A percentile compares a stretch with the other conserved stretches of the same genome.
These are phyloP conservation scores for Xiphophorus maculatus DNA, from an alignment of 2,113 vertebrate species.

Conservation along the genomic window DNA sequence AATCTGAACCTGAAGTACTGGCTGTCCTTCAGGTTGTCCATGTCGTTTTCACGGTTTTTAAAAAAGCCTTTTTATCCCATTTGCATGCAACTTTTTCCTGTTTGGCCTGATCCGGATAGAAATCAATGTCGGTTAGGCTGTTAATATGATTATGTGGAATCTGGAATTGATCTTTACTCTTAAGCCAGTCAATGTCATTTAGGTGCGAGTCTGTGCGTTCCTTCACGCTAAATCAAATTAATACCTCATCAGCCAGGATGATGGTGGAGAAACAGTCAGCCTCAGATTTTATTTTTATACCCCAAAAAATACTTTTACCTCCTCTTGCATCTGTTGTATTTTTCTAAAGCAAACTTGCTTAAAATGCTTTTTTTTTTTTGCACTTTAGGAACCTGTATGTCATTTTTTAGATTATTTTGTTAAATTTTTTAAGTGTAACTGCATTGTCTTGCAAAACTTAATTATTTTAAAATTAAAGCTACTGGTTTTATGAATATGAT, in stretches of 20 bases:
- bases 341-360: not conserved
- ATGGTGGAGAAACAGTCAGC: slow-evolving; percentile 35
- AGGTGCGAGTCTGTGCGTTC: slow-evolving; percentile 72
- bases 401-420: not conserved
- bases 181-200: slow-evolving; percentile 73
- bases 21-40: slow-evolving; percentile 41
- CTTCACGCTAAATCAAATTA: slow-evolving; percentile 75
- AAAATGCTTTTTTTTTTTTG: not conserved
- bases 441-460: not conserved
- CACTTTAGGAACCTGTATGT: not conserved
- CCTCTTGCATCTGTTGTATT: not conserved
- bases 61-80: slow-evolving; percentile 50
- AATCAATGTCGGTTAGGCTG: slow-evolving; percentile 73
- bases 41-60: slow-evolving; percentile 14
- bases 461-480: too few species aligned
- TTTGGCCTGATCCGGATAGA: slow-evolving; percentile 48
- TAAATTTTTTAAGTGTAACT: not conserved
- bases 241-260: slow-evolving; percentile 61
- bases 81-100: slow-evolving; percentile 57
- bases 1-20: slow-evolving; percentile 16
- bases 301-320: not conserved
- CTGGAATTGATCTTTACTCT: slow-evolving; percentile 76
- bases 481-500: not conserved
- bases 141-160: slow-evolving; percentile 78
- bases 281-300: not conserved